phyloP scores from a whole-genome alignment of 2,113 vertebrate genomes.

The Spheniscus mendiculus region DNA sequence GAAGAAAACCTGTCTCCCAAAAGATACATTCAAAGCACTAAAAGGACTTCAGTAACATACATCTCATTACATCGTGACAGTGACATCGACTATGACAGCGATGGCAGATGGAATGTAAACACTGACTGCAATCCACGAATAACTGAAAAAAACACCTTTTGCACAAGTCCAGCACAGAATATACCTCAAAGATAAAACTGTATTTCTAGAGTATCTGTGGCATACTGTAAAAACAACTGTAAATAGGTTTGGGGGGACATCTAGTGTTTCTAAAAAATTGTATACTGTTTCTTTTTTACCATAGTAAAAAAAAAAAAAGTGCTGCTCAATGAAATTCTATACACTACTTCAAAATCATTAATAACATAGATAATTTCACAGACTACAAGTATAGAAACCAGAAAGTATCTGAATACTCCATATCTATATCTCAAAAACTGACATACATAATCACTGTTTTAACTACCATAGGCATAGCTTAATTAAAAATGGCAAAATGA shows the following conservation, averaged over 20 bases:
- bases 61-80: not conserved
- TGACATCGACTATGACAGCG: not conserved
- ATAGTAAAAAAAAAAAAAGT: not conserved
- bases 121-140: not conserved
- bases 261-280: slow-evolving; percentile 68
- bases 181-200: not conserved
- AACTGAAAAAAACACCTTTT: not conserved
- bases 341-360: not conserved
- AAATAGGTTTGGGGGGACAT: slow-evolving; percentile 67
- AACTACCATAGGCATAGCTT: not conserved
- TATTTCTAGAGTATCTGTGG: not conserved
- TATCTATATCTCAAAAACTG: not conserved
- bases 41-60: not conserved
- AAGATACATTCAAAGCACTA: not conserved
- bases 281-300: not conserved
- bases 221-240: not conserved
- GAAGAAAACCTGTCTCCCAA: not conserved
- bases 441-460: not conserved
- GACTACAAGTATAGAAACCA: not conserved
- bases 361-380: not conserved
- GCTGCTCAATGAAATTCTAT: not conserved
- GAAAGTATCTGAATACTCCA: not conserved
- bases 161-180: not conserved
- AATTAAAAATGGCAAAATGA: not conserved
- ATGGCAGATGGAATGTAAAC: slow-evolving; percentile 13